Conservation (phyloP, 1,140 invertebrate genomes). For the Agrilus planipennis region DNA sequence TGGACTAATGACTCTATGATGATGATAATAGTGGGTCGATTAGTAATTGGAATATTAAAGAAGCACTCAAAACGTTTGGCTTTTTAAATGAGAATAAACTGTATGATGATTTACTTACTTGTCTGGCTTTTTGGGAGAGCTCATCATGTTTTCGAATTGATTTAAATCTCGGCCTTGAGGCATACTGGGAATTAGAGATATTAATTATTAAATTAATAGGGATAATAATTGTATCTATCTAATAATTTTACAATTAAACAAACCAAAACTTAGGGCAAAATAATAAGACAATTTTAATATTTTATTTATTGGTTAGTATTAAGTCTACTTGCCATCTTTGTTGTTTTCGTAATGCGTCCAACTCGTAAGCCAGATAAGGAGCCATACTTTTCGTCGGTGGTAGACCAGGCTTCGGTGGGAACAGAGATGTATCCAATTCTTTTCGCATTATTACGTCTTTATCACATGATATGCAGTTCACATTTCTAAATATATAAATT, state of each 20-base stretch:
- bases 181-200: conserved; percentile 18
- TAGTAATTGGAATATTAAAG: too few relatives aligned
- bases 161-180: conserved; percentile 33
- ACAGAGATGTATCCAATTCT: conserved; percentile 37
- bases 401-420: conserved; percentile 34
- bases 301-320: neutral
- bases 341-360: conserved; percentile 47
- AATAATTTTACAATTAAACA: too few relatives aligned
- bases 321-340: conserved; percentile 30
- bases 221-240: too few relatives aligned
- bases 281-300: neutral
- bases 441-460: conserved; percentile 54
- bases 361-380: conserved; percentile 53
- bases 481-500: conserved; percentile 37
- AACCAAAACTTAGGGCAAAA: too few relatives aligned
- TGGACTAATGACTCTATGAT: too few relatives aligned
- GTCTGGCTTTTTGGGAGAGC: too few relatives aligned
- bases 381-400: conserved; percentile 44
- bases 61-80: too few relatives aligned
- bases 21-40: too few relatives aligned
- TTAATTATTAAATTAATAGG: too few relatives aligned
- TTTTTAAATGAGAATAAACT: too few relatives aligned
- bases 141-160: conserved; percentile 30
- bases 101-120: too few relatives aligned
- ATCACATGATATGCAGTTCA: conserved; percentile 63